phyloP scores from a whole-genome alignment of 2,113 vertebrate species.

The Myotis yumanensis region DNA sequence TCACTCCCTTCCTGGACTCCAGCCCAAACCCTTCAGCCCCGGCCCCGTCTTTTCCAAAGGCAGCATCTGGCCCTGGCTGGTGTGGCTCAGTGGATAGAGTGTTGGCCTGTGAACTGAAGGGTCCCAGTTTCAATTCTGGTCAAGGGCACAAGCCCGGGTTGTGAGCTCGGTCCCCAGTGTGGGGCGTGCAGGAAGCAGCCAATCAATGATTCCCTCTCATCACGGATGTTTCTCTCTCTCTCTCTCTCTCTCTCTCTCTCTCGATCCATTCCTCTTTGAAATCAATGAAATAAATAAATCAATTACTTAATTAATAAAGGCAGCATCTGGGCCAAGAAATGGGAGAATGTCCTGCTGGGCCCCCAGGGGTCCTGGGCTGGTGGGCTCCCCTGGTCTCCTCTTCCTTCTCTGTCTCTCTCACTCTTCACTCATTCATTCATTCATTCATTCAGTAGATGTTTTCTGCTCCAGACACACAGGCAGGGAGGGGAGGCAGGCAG shows the following conservation, averaged over 20 bases:
- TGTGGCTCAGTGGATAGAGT: too few species aligned
- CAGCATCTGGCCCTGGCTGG: background rate
- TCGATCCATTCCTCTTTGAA: too few species aligned
- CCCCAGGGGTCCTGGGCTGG: background rate
- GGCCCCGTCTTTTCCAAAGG: background rate
- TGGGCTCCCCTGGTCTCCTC: accelerated
- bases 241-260: too few species aligned
- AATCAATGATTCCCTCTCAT: too few species aligned
- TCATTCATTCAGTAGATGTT: background rate
- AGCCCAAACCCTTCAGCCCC: background rate
- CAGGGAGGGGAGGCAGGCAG: accelerated
- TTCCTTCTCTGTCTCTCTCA: background rate
- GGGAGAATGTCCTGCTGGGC: background rate
- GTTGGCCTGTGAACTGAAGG: too few species aligned
- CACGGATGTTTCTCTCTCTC: too few species aligned
- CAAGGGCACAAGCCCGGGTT: too few species aligned
- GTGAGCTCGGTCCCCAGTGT: too few species aligned
- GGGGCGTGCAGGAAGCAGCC: too few species aligned
- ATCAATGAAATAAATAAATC: too few species aligned
- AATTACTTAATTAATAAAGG: too few species aligned
- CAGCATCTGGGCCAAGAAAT: background rate
- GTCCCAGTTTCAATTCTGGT: too few species aligned
- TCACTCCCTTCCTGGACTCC: accelerated
- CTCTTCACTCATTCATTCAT: background rate
- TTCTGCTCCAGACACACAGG: background rate